These are phyloP conservation scores for Indri indri DNA, from an alignment of 2,113 vertebrate genomes.

Conservation along the genomic window DNA sequence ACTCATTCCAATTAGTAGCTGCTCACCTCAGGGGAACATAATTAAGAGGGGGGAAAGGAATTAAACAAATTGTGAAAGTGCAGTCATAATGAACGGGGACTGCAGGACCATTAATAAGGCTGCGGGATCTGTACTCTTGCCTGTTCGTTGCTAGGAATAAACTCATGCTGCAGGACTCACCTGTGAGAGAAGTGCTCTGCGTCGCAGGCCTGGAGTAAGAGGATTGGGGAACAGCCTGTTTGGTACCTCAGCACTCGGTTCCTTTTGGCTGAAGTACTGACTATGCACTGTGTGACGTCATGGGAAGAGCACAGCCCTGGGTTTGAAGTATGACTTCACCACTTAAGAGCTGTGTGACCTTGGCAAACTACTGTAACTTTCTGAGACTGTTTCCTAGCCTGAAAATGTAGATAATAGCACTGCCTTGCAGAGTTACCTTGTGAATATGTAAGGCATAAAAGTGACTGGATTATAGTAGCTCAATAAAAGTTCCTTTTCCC, in stretches of 20 bases:
- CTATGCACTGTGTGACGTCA: background rate
- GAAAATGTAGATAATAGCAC: background rate
- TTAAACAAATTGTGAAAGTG: constrained; percentile 83
- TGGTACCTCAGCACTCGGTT: background rate
- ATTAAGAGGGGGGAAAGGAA: constrained; percentile 83
- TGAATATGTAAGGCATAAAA: constrained; percentile 3
- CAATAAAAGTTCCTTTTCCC: constrained; percentile 16
- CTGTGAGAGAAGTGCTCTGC: constrained; percentile 46
- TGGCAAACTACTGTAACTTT: background rate
- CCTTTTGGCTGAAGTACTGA: background rate
- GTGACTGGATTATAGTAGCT: background rate
- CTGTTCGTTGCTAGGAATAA: constrained; percentile 26
- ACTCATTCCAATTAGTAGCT: constrained; percentile 83
- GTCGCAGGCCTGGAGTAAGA: background rate
- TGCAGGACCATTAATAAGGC: constrained; percentile 69
- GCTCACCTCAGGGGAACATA: constrained; percentile 80
- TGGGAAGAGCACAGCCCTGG: background rate
- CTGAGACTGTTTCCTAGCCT: background rate
- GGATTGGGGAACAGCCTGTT: background rate
- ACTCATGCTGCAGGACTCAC: constrained; percentile 66
- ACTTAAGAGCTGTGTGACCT: constrained; percentile 10
- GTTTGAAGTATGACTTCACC: background rate
- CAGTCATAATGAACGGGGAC: constrained; percentile 76
- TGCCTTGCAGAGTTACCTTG: constrained; percentile 22
- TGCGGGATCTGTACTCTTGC: constrained; percentile 74